Percentiles rank a stretch among this genome's conserved stretches.
phyloP scores from a whole-genome alignment of 2,797 vertebrate species.

The Sphenopsis melanotis region DNA sequence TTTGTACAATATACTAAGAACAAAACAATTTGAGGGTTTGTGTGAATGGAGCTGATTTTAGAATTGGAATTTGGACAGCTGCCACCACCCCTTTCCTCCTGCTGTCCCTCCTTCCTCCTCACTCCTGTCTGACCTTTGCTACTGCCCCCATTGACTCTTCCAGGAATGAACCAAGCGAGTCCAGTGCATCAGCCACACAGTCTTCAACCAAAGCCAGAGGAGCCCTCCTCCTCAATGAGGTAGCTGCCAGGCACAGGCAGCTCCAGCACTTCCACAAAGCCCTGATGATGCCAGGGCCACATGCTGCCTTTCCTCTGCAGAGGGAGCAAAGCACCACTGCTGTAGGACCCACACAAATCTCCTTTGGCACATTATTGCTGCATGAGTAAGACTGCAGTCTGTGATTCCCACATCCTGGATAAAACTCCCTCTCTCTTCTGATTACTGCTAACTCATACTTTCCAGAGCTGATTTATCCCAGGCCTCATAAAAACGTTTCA shows the following conservation, averaged over 20 bases:
- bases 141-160: background rate
- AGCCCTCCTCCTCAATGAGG: rapidly evolving
- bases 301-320: background rate
- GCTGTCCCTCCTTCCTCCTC: background rate
- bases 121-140: background rate
- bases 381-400: background rate
- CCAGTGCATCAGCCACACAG: background rate
- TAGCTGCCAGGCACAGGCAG: rapidly evolving
- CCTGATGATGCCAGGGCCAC: background rate
- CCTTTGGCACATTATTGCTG: background rate
- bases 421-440: slow-evolving; percentile 41
- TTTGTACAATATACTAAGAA: background rate
- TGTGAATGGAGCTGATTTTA: background rate
- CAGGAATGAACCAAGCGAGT: background rate
- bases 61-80: background rate
- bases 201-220: background rate
- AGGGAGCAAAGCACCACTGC: background rate
- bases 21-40: rapidly evolving
- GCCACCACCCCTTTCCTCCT: background rate
- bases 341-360: background rate
- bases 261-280: background rate
- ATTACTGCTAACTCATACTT: slow-evolving; percentile 62
- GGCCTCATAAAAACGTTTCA: slow-evolving; percentile 53
- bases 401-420: slow-evolving; percentile 23
- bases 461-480: slow-evolving; percentile 66